Evolutionary conservation across 64 coral and sea anemone species (phyloP), one percentile per base, ranked within the genome.

Genomic region (Stichodactyla helianthus): DNA sequence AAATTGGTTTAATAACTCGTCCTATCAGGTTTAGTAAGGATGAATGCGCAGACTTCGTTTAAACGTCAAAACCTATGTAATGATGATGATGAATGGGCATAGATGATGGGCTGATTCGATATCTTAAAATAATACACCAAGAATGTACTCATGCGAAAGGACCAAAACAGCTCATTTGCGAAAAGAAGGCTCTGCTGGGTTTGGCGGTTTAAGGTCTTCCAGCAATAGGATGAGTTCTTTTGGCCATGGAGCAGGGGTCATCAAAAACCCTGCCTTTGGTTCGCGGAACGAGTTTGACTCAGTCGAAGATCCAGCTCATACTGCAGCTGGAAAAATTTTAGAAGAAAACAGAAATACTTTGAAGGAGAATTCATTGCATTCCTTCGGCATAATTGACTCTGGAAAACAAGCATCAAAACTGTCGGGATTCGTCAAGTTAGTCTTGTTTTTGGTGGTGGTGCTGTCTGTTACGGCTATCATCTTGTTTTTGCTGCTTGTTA

Each of bases 261-360:
- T 81, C 50, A 81, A 81, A 18, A 81, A 81, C 50, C 78, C 78
- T 5, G 10, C 51, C 5, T 81, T 81, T 28, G 51, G 0, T 52
- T 10, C 5, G 6, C 35, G 35, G 35, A 44, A 44, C 35, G 35
- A 44, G 35, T 44, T 44, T 44, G 26, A 54, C 51, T 35, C 27
- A 9, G 7, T 13, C 11, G 15, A 81, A 54, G 78, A 81, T 53
- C 78, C 78, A 20, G 78, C 15, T 81, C 78, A 81, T 11, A 81
- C 20, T 28, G 78, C 78, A 15, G 78, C 78, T 52, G 78, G 78
- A 0, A 81, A 81, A 54, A 50, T 81, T 23, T 81, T 81, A 54
- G 51, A 81, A 54, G 50, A 81, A 54, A 81, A 81, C 50, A 54
- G 78, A 81, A 74, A 28, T 74, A 74, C 22, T 26, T 27, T 27